phyloP scores from a whole-genome alignment of 2,888 invertebrate species.

The Anarsia innoxiella region DNA sequence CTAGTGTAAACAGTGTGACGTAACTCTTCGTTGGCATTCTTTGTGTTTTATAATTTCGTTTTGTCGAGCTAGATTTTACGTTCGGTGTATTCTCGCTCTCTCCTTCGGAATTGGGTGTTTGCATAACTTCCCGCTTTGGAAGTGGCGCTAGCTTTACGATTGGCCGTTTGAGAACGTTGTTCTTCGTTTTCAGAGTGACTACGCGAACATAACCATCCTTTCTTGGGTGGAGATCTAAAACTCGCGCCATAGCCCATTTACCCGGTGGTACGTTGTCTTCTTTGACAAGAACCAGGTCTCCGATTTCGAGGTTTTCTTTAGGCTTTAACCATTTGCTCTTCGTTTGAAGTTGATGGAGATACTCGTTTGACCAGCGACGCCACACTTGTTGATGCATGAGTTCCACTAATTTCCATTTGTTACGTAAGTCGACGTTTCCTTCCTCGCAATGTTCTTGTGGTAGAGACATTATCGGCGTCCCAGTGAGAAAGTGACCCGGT shows the following conservation, averaged over 20 bases:
- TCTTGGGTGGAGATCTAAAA: slow-evolving; percentile 7
- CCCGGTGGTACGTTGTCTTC: slow-evolving; percentile 17
- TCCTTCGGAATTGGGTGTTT: no score
- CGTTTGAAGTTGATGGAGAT: not conserved
- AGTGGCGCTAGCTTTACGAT: not conserved
- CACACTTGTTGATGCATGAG: slow-evolving; percentile 5
- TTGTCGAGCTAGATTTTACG: not conserved
- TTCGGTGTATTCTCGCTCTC: no score
- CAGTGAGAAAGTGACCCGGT: slow-evolving; percentile 12
- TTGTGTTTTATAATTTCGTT: no score
- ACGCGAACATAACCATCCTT: not conserved
- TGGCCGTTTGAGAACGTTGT: not conserved
- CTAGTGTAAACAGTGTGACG: no score
- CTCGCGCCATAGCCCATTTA: slow-evolving; percentile 16
- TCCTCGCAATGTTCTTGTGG: not conserved
- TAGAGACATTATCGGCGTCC: slow-evolving; percentile 1
- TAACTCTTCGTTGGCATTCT: no score
- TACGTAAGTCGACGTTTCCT: not conserved
- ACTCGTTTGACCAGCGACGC: slow-evolving; percentile 5
- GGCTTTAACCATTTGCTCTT: slow-evolving; percentile 7
- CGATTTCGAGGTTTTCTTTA: slow-evolving; percentile 8
- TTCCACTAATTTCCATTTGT: slow-evolving; percentile 5
- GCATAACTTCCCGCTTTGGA: not conserved
- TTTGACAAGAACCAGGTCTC: slow-evolving; percentile 14
- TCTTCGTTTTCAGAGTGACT: not conserved